Evolutionary conservation across 2,888 invertebrate species (phyloP), one percentile per base, ranked within the genome.

Genomic region (Lagria hirta): DNA sequence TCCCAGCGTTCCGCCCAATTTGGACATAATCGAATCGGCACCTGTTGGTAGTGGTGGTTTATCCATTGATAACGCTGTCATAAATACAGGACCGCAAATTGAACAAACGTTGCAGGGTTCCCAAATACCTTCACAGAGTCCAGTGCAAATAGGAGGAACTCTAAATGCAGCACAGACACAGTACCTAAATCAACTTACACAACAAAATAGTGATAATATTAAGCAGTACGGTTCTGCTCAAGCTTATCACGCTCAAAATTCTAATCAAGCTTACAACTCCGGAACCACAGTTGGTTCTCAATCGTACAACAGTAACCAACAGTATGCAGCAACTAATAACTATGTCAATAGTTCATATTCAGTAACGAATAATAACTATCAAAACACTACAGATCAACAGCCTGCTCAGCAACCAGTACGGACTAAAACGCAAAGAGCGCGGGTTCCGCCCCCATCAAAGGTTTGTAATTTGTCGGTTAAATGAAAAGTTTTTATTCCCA

Each of bases 391-490:
- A 11, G 52, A 52, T 23, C 26, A 40, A 14, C 51, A 33, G n/a
- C 48, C 61, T 1, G 26, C 61, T 13, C 68, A 65, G 48, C 68
- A 74, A 33, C 73, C 72, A 20, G 73, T 76, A 43, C 68, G 83
- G 62, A 77, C 80, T 54, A 81, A 80, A 60, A 81, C 78, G 38
- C 84, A 82, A 65, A 71, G 87, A 43, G 84, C 87, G 15, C 73
- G 88, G 52, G 80, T 89, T 43, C 90, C 90, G 12, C 90, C 90
- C 15, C 89, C 90, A 3, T 89, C 89, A 22, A 91, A 88, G 77
- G 86, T 85, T 15, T 8, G n/a, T 12, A 7, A 3, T 26, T 26
- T 26, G 8, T 26, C n/a, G 10, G n/a, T 2, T 36, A 14, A 41
- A 42, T 6, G 6, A 29, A 23, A 29, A 32, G 24, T 30, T 48